A percentile compares a stretch with the other conserved stretches of the same genome.
phyloP scores from a whole-genome alignment of 1,140 invertebrate genomes.

The Proctacanthus coquilletti region DNA sequence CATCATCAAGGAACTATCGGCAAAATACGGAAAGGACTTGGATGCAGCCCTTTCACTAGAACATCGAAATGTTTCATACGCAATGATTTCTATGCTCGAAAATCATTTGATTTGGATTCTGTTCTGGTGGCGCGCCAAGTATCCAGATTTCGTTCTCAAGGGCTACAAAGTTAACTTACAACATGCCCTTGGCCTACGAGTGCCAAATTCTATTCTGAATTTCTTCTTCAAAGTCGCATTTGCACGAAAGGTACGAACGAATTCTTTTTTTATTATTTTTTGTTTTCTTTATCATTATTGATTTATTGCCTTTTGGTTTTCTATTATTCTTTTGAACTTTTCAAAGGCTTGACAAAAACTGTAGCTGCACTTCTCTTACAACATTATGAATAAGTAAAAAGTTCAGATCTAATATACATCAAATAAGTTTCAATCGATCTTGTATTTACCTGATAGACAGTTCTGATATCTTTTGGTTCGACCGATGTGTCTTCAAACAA shows the following conservation, averaged over 20 bases:
- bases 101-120: constrained; percentile 84
- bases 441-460: too few species aligned
- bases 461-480: too few species aligned
- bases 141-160: constrained; percentile 66
- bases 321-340: not conserved
- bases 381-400: too few species aligned
- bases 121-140: constrained; percentile 76
- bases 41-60: constrained; percentile 62
- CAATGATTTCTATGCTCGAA: constrained; percentile 90
- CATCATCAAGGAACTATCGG: constrained; percentile 72
- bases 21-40: constrained; percentile 67
- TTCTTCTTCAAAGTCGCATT: constrained; percentile 82
- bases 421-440: too few species aligned
- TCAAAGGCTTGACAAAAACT: too few species aligned
- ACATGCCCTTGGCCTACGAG: constrained; percentile 65
- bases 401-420: too few species aligned
- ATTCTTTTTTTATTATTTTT: not conserved
- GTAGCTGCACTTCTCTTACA: too few species aligned
- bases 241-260: constrained; percentile 57
- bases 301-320: not conserved
- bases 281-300: not conserved
- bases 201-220: constrained; percentile 78
- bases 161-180: constrained; percentile 84
- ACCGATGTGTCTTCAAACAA: too few species aligned
- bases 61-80: constrained; percentile 74